Evolutionary conservation across 2,888 invertebrate species (phyloP).

Genomic region (Cerceris rybyensis): DNA sequence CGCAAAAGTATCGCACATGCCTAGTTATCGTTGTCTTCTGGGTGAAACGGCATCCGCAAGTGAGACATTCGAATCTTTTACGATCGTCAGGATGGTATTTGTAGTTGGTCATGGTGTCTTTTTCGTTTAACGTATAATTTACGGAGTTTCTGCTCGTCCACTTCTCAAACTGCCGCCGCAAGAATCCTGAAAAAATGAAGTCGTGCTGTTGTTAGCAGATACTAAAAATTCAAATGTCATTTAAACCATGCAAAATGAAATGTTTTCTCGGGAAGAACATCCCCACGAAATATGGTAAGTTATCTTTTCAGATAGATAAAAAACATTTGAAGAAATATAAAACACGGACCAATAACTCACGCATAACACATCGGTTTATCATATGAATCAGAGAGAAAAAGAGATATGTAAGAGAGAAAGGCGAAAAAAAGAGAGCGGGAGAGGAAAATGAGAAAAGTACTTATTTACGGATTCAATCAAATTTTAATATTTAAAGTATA

Average conservation of each 20-base stretch:
- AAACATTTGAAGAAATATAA: neutral
- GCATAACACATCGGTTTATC: neutral
- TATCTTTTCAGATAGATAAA: neutral
- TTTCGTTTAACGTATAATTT: conserved; percentile 14
- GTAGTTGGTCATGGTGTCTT: conserved; percentile 45
- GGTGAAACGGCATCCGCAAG: conserved; percentile 75
- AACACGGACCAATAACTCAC: neutral
- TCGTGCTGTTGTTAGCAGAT: conserved; percentile 46
- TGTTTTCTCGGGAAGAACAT: conserved; percentile 15
- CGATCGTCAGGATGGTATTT: conserved; percentile 65
- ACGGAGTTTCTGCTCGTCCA: conserved; percentile 6
- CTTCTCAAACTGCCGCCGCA: conserved; percentile 20
- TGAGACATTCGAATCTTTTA: conserved; percentile 74
- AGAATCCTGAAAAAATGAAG: conserved; percentile 62
- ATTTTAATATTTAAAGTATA: neutral
- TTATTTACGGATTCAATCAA: neutral
- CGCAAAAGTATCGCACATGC: conserved; percentile 79
- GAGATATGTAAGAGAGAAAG: too few relatives aligned
- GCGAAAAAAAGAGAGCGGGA: neutral
- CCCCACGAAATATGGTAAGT: neutral
- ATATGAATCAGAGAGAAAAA: neutral
- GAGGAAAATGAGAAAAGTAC: neutral
- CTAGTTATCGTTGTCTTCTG: conserved; percentile 76
- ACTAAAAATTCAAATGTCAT: neutral
- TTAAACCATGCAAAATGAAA: conserved; percentile 41